These are phyloP conservation scores for Dermatemys mawii DNA, from an alignment of 2,113 vertebrate genomes.

Conservation along the genomic window DNA sequence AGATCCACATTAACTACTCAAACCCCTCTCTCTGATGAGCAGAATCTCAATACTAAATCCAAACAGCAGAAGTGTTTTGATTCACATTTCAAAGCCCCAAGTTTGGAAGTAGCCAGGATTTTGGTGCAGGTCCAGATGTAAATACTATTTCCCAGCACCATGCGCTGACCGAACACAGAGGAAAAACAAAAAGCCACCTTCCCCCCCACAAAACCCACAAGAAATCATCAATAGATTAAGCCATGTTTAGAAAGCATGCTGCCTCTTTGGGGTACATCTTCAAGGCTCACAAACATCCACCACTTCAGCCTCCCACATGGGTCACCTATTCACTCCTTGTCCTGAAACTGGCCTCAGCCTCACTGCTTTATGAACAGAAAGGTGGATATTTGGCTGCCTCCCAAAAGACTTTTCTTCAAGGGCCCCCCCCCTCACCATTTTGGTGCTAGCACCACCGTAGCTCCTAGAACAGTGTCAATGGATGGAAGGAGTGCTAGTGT, in stretches of 20 bases:
- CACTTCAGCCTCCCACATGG: not conserved
- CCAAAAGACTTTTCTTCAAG: not conserved
- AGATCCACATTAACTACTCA: not conserved
- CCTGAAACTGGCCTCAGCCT: not conserved
- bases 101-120: not conserved
- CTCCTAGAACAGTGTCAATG: not conserved
- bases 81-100: not conserved
- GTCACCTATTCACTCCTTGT: not conserved
- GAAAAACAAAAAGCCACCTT: not conserved
- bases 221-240: not conserved
- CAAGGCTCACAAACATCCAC: not conserved
- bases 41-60: not conserved
- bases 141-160: too few species aligned
- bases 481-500: not conserved
- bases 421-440: not conserved
- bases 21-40: not conserved
- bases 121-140: not conserved
- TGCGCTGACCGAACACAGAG: not conserved
- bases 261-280: not conserved
- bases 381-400: rapidly evolving
- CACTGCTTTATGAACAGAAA: not conserved
- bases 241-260: not conserved
- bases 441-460: not conserved
- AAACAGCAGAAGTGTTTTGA: not conserved
- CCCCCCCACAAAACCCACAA: not conserved